Evolutionary conservation across 2,888 invertebrate species (phyloP).

Genomic region (Caenorhabditis parvicauda): DNA sequence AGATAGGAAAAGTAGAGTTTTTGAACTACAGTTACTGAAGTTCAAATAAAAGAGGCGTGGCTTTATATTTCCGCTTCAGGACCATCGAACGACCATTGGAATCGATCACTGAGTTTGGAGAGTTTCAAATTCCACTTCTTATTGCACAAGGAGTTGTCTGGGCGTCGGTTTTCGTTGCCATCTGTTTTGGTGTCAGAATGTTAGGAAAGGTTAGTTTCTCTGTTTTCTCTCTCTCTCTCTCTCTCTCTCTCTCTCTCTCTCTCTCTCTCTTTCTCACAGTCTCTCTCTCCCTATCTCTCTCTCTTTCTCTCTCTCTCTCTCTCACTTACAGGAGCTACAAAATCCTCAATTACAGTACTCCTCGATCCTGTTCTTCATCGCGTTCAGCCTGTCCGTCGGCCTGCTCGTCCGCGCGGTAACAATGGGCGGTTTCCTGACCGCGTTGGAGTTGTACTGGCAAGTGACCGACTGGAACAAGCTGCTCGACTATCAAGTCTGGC

Average conservation of each 20-base stretch:
- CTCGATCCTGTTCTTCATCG: constrained; percentile 23
- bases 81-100: constrained; percentile 48
- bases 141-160: constrained; percentile 56
- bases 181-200: constrained; percentile 62
- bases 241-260: background rate
- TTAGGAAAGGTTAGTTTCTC: constrained; percentile 52
- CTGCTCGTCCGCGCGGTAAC: constrained; percentile 40
- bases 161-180: constrained; percentile 53
- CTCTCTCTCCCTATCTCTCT: background rate
- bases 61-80: constrained; percentile 31
- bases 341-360: constrained; percentile 12
- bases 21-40: no score
- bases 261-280: background rate
- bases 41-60: no score
- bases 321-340: background rate
- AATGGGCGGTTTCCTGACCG: constrained; percentile 44
- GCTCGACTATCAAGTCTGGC: constrained; percentile 56
- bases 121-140: constrained; percentile 51
- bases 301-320: background rate
- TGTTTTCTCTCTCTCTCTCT: background rate
- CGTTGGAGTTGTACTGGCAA: constrained; percentile 48
- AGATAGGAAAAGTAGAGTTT: no score
- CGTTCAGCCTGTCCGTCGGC: constrained; percentile 26
- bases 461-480: constrained; percentile 57
- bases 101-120: constrained; percentile 51